These are phyloP conservation scores for Geopemphigus sp. DNA, from an alignment of 1,140 invertebrate species.

Conservation along the genomic window DNA sequence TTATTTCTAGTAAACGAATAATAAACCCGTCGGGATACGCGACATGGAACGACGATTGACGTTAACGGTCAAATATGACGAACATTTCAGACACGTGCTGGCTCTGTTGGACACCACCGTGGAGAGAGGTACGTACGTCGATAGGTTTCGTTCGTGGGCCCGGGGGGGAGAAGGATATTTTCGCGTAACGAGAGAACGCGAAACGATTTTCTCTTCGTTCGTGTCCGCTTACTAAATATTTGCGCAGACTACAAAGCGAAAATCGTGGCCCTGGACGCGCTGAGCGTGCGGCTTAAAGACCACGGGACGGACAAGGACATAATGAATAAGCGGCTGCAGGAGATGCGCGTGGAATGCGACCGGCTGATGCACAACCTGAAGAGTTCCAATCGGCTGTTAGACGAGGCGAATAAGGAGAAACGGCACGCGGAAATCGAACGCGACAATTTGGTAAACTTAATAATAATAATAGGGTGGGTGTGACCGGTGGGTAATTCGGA, in stretches of 20 bases:
- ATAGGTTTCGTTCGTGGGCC: no score
- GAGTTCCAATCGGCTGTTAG: slow-evolving; percentile 35
- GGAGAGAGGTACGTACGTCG: slow-evolving; percentile 43
- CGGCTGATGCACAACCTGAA: slow-evolving; percentile 42
- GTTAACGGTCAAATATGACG: slow-evolving; percentile 29
- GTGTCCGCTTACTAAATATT: no score
- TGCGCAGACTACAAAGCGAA: slow-evolving; percentile 43
- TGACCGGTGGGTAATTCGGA: no score
- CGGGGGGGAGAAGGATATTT: no score
- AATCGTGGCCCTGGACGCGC: slow-evolving; percentile 9
- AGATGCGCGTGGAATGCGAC: slow-evolving; percentile 28
- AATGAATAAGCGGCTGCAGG: slow-evolving; percentile 28
- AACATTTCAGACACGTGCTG: slow-evolving; percentile 30
- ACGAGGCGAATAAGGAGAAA: slow-evolving; percentile 44
- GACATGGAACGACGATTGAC: slow-evolving; percentile 17
- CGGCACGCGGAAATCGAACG: slow-evolving; percentile 31
- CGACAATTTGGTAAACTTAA: slow-evolving; percentile 32
- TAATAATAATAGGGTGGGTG: no score
- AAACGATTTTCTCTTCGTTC: no score
- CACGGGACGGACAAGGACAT: slow-evolving; percentile 30
- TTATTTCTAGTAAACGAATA: no score
- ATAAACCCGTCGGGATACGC: no score
- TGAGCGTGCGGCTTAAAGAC: slow-evolving; percentile 32
- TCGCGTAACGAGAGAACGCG: no score
- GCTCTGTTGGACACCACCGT: slow-evolving; percentile 36